A percentile compares a stretch with the other conserved stretches of the same genome.
These are phyloP conservation scores for Ectemnius cavifrons DNA, from an alignment of 2,888 invertebrate genomes.

Conservation along the genomic window DNA sequence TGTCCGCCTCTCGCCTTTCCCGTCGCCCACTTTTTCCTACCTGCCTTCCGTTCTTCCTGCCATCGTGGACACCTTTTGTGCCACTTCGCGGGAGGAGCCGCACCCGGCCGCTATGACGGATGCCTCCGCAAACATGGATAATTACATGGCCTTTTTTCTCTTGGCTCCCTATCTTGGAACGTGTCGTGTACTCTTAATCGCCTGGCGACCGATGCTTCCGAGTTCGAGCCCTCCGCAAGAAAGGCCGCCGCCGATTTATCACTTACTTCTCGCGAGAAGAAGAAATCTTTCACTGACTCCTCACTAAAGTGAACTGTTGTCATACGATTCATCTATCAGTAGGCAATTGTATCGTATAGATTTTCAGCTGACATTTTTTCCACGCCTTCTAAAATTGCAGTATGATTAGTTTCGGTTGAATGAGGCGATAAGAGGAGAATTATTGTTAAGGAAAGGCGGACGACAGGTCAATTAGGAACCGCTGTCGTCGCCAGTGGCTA, in stretches of 20 bases:
- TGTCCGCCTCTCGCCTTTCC: constrained; percentile 10
- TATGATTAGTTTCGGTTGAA: not conserved
- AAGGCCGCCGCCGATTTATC: constrained; percentile 4
- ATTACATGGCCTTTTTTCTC: constrained; percentile 48
- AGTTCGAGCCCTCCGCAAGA: not conserved
- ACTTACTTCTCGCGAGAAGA: not conserved
- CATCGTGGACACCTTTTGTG: constrained; percentile 59
- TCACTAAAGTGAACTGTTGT: no score
- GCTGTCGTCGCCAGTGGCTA: constrained; percentile 4
- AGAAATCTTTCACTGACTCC: no score
- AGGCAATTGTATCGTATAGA: no score
- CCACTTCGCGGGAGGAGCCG: constrained; percentile 45
- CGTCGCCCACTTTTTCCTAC: constrained; percentile 1
- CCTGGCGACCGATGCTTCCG: not conserved
- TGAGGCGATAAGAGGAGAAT: not conserved
- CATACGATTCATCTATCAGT: no score
- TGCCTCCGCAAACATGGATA: constrained; percentile 59
- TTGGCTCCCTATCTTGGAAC: constrained; percentile 11
- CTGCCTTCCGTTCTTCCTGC: constrained; percentile 43
- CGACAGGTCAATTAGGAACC: constrained; percentile 3
- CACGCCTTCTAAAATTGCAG: not conserved
- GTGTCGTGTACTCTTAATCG: constrained; percentile 19
- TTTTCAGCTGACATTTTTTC: not conserved
- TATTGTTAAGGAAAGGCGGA: not conserved
- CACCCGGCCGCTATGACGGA: constrained; percentile 37